Percentiles rank a stretch among this genome's conserved stretches.
These are phyloP conservation scores for Caenorhabditis auriculariae DNA, from an alignment of 2,888 invertebrate genomes.

Conservation along the genomic window DNA sequence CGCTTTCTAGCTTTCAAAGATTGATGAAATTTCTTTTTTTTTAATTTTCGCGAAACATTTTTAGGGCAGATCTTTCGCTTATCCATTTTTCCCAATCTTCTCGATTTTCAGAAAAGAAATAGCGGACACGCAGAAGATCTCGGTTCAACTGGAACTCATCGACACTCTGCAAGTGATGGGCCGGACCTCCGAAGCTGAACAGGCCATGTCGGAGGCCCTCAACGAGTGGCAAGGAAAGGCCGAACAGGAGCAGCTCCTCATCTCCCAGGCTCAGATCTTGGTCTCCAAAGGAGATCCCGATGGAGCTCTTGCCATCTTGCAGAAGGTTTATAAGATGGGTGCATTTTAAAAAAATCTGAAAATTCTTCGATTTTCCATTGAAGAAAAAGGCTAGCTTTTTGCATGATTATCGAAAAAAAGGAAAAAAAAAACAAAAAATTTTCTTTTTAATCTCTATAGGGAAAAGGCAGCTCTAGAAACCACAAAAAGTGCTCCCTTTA, in stretches of 20 bases:
- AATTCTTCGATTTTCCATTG: conserved; percentile 4
- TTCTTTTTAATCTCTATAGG: no score
- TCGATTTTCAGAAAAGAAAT: conserved; percentile 23
- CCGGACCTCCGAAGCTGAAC: conserved; percentile 74
- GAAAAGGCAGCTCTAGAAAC: no score
- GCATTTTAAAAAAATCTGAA: no score
- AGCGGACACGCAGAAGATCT: conserved; percentile 74
- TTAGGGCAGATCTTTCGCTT: no score
- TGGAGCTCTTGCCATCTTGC: conserved; percentile 78
- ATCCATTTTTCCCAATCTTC: no score
- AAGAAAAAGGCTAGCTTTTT: no score
- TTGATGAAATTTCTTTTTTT: no score
- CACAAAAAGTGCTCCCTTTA: no score
- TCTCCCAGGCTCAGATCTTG: conserved; percentile 83
- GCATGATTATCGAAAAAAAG: neutral
- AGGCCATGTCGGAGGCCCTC: conserved; percentile 75
- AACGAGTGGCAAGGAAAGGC: conserved; percentile 73
- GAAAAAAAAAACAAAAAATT: no score
- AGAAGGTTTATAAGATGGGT: no score
- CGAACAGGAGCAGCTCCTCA: conserved; percentile 81
- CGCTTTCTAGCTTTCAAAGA: no score
- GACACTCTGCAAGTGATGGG: conserved; percentile 68
- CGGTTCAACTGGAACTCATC: conserved; percentile 82
- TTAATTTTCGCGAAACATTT: no score
- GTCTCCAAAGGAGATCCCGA: conserved; percentile 80